phyloP scores from a whole-genome alignment of 2,113 vertebrate species.

The Corythoichthys intestinalis region DNA sequence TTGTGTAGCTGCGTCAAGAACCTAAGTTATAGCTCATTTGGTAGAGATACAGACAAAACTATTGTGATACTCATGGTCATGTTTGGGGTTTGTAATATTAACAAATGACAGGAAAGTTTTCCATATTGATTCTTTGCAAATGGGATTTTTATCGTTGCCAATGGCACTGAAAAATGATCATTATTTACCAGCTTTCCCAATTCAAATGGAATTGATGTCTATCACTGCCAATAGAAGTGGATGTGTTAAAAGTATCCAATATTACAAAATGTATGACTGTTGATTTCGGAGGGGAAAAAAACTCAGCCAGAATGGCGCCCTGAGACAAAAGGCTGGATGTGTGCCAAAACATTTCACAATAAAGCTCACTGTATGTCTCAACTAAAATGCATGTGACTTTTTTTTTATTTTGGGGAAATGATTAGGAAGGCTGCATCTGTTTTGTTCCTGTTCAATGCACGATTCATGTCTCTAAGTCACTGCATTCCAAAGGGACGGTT shows the following conservation, averaged over 20 bases:
- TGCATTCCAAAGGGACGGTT: conserved; percentile 22
- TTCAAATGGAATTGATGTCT: too few species aligned
- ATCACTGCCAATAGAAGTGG: too few species aligned
- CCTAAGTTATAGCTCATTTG: too few species aligned
- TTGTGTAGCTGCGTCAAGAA: too few species aligned
- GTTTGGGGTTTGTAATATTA: too few species aligned
- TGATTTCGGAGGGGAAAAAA: conserved; percentile 16
- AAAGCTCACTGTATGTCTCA: conserved; percentile 5
- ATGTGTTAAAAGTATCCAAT: neutral
- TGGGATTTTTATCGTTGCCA: too few species aligned
- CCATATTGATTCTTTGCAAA: too few species aligned
- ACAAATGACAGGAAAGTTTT: too few species aligned
- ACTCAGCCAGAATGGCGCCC: conserved; percentile 11
- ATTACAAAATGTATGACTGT: conserved; percentile 5
- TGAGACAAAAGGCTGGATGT: conserved; percentile 18
- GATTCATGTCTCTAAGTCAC: conserved; percentile 19
- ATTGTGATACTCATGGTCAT: too few species aligned
- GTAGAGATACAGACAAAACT: too few species aligned
- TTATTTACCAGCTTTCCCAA: too few species aligned
- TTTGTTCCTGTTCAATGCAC: conserved; percentile 11
- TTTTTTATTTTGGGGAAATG: neutral
- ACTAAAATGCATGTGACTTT: conserved; percentile 18
- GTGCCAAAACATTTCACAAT: conserved; percentile 44
- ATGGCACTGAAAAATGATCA: too few species aligned
- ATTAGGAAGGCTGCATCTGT: conserved; percentile 8